Conservation (phyloP, 1,140 invertebrate genomes). For the Hylaeus volcanicus region DNA sequence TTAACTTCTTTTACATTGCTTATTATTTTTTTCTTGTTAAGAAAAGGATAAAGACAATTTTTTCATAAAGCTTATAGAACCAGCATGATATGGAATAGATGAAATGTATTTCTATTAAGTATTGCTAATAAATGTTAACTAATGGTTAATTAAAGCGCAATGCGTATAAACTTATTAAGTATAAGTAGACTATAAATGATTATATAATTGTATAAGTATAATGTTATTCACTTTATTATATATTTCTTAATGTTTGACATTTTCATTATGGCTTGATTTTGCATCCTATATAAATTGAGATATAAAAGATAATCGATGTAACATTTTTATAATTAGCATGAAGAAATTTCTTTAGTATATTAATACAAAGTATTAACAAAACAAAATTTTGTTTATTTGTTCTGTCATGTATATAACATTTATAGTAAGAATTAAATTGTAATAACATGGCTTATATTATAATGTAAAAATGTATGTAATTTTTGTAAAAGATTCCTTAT, state of each 20-base stretch:
- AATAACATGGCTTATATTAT: background rate
- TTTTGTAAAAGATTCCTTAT: background rate
- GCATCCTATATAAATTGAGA: background rate
- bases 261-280: background rate
- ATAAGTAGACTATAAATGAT: background rate
- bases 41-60: background rate
- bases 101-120: background rate
- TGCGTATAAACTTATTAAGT: background rate
- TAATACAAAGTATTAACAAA: background rate
- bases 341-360: conserved; percentile 17
- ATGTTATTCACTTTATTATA: background rate
- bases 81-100: background rate
- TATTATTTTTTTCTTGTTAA: background rate
- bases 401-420: conserved; percentile 12
- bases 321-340: background rate
- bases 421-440: conserved; percentile 21
- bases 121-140: background rate
- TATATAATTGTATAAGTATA: background rate
- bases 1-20: background rate
- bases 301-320: background rate
- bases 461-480: background rate
- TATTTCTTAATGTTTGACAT: background rate
- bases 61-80: background rate
- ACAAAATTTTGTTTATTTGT: background rate
- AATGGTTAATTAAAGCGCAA: background rate